Evolutionary conservation across 2,888 invertebrate species (phyloP), one percentile per base, ranked within the genome.

Genomic region (Philaethria dido): DNA sequence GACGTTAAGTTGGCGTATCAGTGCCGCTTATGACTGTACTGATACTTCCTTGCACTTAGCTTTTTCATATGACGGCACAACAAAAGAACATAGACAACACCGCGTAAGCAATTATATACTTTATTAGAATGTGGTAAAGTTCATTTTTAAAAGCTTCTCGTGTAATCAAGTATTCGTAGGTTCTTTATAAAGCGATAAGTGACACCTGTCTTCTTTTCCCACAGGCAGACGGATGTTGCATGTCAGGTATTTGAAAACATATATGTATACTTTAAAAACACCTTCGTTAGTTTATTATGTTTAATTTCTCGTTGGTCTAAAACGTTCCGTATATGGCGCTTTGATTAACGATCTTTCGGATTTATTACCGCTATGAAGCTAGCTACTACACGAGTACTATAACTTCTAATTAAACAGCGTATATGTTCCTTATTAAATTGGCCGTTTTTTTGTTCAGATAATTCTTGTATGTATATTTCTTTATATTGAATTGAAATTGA

Each of bases 161-260:
- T 4, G n/a, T 70, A 81, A 79, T 82, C 84, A 83, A 79, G 78
- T 76, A 75, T 75, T 80, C 76, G 73, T 75, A 75, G 75, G 73
- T 73, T 75, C 74, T 76, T 70, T 77, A 75, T 74, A 79, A 77
- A 75, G 78, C 79, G 86, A 86, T 87, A 88, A 85, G 81, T 86
- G 87, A 84, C 91, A 92, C 91, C 91, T 91, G 91, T 86, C 85
- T 74, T 74, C 83, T 89, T 92, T 91, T 91, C 91, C 90, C 90
- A 90, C 90, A 87, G 78, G 66, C 69, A 64, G 72, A 78, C 90
- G 91, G 91, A 90, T 89, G 88, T 84, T 76, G 80, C 80, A 79
- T 83, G 86, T 86, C 87, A 77, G 77, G 81, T 85, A 87, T 88
- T 88, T 86, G 83, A 83, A 87, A 85, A 87, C 83, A 85, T 80